These are phyloP conservation scores for Amazona vittata DNA, from an alignment of 2,113 vertebrate species.

Conservation along the genomic window DNA sequence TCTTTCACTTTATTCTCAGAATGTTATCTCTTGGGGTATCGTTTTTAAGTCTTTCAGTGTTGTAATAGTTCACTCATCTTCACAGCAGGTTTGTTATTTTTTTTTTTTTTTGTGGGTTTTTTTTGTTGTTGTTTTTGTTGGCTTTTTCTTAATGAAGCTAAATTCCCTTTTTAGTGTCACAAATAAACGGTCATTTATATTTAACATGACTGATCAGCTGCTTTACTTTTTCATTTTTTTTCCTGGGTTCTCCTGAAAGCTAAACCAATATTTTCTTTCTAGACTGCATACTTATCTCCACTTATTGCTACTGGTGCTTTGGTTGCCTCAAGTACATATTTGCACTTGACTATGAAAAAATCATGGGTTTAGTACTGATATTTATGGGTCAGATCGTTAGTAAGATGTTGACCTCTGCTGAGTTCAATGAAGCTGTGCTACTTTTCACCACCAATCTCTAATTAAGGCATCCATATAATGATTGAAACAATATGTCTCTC, in stretches of 20 bases:
- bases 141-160: not conserved
- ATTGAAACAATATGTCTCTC: not conserved
- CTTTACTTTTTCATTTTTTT: not conserved
- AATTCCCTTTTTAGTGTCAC: not conserved
- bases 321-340: not conserved
- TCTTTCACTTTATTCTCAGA: conserved; percentile 65
- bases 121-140: not conserved
- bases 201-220: not conserved
- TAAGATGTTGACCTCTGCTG: not conserved
- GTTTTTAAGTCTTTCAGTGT: conserved; percentile 40
- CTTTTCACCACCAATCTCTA: not conserved
- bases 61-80: conserved; percentile 46
- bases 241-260: not conserved
- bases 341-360: not conserved
- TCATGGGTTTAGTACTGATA: not conserved
- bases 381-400: not conserved
- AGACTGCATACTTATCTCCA: not conserved
- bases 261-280: not conserved
- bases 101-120: not conserved
- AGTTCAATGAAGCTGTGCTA: not conserved
- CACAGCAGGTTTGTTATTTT: not conserved
- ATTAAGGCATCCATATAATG: not conserved
- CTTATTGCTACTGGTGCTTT: not conserved
- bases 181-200: not conserved
- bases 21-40: conserved; percentile 64